These are phyloP conservation scores for Colletes latitarsis DNA, from an alignment of 1,140 invertebrate genomes.

Conservation along the genomic window DNA sequence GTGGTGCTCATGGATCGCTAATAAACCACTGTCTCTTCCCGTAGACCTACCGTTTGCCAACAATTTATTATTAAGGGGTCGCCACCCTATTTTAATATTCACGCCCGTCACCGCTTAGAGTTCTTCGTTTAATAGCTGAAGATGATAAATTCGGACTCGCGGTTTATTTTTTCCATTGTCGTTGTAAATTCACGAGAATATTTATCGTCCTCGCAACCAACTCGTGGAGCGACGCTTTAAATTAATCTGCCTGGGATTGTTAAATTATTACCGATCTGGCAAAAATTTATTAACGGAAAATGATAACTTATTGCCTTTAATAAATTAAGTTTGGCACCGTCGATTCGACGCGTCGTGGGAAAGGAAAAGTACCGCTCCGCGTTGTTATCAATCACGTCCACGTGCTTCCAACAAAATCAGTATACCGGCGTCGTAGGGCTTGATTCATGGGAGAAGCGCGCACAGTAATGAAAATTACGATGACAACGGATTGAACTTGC, in stretches of 20 bases:
- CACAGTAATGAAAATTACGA: slow-evolving; percentile 52
- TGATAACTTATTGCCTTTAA: slow-evolving; percentile 40
- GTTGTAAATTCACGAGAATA: slow-evolving; percentile 42
- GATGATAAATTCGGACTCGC: slow-evolving; percentile 36
- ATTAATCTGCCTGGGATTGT: slow-evolving; percentile 52
- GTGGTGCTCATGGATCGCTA: slow-evolving; percentile 42
- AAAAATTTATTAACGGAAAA: slow-evolving; percentile 47
- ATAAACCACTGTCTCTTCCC: neutral
- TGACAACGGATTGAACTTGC: slow-evolving; percentile 2
- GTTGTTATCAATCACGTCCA: slow-evolving; percentile 48
- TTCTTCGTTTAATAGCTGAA: slow-evolving; percentile 24
- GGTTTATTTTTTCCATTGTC: slow-evolving; percentile 50
- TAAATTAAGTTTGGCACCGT: slow-evolving; percentile 41
- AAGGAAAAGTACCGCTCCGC: slow-evolving; percentile 28
- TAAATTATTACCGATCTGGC: slow-evolving; percentile 49
- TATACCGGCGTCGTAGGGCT: slow-evolving; percentile 13
- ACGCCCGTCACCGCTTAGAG: slow-evolving; percentile 24
- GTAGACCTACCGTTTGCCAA: neutral
- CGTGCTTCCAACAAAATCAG: slow-evolving; percentile 31
- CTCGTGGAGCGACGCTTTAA: slow-evolving; percentile 19
- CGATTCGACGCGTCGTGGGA: neutral
- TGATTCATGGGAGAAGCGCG: slow-evolving; percentile 19
- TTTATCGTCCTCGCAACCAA: slow-evolving; percentile 53
- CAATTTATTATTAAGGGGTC: slow-evolving; percentile 29
- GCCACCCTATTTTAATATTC: slow-evolving; percentile 43